Evolutionary conservation across 2,797 vertebrate genomes (phyloP), one percentile per base, ranked within the genome.

Genomic region (Schizopygopsis malacanthus): DNA sequence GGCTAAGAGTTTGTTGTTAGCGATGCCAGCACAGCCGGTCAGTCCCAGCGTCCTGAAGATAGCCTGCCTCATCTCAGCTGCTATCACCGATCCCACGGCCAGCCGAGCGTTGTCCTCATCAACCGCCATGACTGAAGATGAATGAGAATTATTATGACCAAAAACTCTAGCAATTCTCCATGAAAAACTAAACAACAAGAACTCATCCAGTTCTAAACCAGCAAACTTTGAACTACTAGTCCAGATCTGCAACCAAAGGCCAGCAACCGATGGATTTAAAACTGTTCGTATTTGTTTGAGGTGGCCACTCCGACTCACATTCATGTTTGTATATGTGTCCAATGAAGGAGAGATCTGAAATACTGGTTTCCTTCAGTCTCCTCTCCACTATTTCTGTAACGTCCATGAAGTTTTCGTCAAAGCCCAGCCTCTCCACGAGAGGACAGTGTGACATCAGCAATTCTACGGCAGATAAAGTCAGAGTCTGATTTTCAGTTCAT

Each of bases 371-470:
- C 10, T 89, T 90, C 0, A 97, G 87, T 87, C 93, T 95, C 63
- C 84, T 94, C 86, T 97, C 95, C 9, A 97, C 96, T 43, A 96
- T 86, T 80, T 96, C 94, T 28, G 97, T 97, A 86, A 97, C 6
- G 39, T 99, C 98, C 92, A 99, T 84, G 89, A 97, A 99, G 92
- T 99, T 98, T 92, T 99, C 97, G 87, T 99, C 97, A 88, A 98
- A 97, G 33, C 97, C 97, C 47, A 98, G 96, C 81, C 97, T 95
- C 89, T 99, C 97, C 37, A 99, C 97, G 79, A 96, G 85, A 0
- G 96, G 96, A 92, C 93, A 95, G 91, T 96, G 96, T 47, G 96
- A 96, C 91, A 96, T 94, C 92, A 99, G 89, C 86, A 99, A 87
- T 72, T 96, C 98, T 99, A 91, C 43, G 87, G 65, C 78, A 85